Evolutionary conservation across 1,140 invertebrate genomes (phyloP), one percentile per base, ranked within the genome.

Genomic region (Zophobas morio): DNA sequence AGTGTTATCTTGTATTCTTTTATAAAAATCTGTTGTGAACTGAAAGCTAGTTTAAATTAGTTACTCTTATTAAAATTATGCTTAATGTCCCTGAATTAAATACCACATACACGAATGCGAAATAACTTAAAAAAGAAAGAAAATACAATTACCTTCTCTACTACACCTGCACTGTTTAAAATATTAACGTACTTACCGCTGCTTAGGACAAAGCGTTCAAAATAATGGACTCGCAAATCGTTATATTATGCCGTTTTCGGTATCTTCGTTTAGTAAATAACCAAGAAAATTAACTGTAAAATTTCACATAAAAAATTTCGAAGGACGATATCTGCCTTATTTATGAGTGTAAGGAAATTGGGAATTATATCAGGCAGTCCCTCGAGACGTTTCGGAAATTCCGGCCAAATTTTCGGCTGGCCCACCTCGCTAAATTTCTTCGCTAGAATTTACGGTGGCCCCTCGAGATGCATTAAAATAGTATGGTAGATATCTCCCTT

Each of bases 391-490:
- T 66, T 66, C 39, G 39, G 39, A 66, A 66, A 66, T 66, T 66
- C 42, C 37, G 60, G 39, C 60, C 39, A 42, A 66, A 66, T 60
- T 66, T 66, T 66, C 39, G 39, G 6, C 37, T 39, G 20, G 57
- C 60, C 39, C 39, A 66, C 37, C 60, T 63, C 60, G 49, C 3
- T 51, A 51, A 51, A 51, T 51, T 6, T 51, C 49, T 51, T 51
- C 49, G 49, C 35, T 33, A 20, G 39, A 66, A 66, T 66, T 66
- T 66, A 66, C 37, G 60, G 3, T 5, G 60, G 60, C 39, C 60
- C 60, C 60, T 20, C 60, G 60, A 66, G 60, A 66, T 66, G 39
- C 60, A 66, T 66, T 66, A 66, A 66, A 66, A 66, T 66, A 66
- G 54, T 33, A 35, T 20, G n/a, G 39, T 66, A 66, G 20, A 20